Percentiles rank a stretch among this genome's conserved stretches.
These are phyloP conservation scores for Meloidogyne chitwoodi DNA, from an alignment of 1,140 invertebrate genomes.

Conservation along the genomic window DNA sequence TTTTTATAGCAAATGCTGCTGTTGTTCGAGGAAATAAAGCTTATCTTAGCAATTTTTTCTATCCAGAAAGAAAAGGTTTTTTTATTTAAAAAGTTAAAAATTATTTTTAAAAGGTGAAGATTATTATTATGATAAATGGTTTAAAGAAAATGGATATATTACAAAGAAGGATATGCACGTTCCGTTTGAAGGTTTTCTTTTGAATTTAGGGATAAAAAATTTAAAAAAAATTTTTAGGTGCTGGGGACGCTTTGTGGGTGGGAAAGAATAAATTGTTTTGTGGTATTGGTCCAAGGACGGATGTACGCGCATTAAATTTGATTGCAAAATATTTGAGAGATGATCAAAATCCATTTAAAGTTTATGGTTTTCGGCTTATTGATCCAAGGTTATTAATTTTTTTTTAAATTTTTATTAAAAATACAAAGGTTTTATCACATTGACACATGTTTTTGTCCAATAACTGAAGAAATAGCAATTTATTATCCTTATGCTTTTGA, in stretches of 20 bases:
- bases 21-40: slow-evolving; percentile 52
- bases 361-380: slow-evolving; percentile 49
- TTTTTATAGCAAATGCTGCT: slow-evolving; percentile 58
- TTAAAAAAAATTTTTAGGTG: slow-evolving; percentile 2
- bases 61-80: slow-evolving; percentile 51
- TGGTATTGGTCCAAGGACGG: slow-evolving; percentile 56
- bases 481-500: slow-evolving; percentile 59
- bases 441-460: slow-evolving; percentile 59
- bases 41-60: slow-evolving; percentile 56
- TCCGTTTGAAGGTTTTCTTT: slow-evolving; percentile 53
- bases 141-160: slow-evolving; percentile 50
- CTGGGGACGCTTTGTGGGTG: slow-evolving; percentile 38
- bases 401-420: slow-evolving; percentile 16
- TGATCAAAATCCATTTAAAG: slow-evolving; percentile 44
- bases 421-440: slow-evolving; percentile 58
- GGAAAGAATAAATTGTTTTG: slow-evolving; percentile 52
- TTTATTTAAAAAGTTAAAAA: background rate
- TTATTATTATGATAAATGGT: slow-evolving; percentile 57
- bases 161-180: slow-evolving; percentile 49
- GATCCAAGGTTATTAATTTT: slow-evolving; percentile 42
- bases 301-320: slow-evolving; percentile 48
- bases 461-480: slow-evolving; percentile 51
- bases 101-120: slow-evolving; percentile 39
- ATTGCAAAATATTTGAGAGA: slow-evolving; percentile 41
- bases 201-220: too few relatives aligned